Percentiles rank a stretch among this genome's conserved stretches.
These are phyloP conservation scores for Notarius quadriscutis DNA, from an alignment of 2,113 vertebrate species.

Conservation along the genomic window DNA sequence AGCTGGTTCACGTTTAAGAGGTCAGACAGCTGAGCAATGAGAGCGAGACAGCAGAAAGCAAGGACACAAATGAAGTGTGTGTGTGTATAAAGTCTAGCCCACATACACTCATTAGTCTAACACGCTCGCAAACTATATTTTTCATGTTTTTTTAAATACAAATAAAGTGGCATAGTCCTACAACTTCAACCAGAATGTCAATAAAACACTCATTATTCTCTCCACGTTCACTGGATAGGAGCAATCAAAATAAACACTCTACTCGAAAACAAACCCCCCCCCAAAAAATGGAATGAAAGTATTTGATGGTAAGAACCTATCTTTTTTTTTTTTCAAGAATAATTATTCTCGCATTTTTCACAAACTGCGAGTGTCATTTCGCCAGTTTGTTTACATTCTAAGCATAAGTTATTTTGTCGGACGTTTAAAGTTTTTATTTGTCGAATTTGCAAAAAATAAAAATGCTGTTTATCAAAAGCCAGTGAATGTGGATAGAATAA, in stretches of 20 bases:
- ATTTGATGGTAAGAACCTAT: too few relatives aligned
- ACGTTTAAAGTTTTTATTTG: too few relatives aligned
- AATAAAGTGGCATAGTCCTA: neutral
- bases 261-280: neutral
- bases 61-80: constrained; percentile 59
- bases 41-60: constrained; percentile 27
- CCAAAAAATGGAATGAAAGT: too few relatives aligned
- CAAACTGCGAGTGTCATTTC: too few relatives aligned
- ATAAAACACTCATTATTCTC: neutral
- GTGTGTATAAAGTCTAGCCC: constrained; percentile 14
- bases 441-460: too few relatives aligned
- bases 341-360: too few relatives aligned
- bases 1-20: constrained; percentile 64
- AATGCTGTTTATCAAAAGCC: too few relatives aligned
- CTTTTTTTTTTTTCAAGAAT: too few relatives aligned
- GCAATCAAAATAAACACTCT: neutral
- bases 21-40: constrained; percentile 60
- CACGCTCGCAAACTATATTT: constrained; percentile 5
- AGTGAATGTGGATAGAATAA: too few relatives aligned
- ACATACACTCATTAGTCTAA: neutral
- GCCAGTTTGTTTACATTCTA: too few relatives aligned
- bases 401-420: too few relatives aligned
- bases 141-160: neutral
- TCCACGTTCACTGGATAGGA: too few relatives aligned
- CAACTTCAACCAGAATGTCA: neutral